A percentile compares a stretch with the other conserved stretches of the same genome.
phyloP scores from a whole-genome alignment of 2,888 invertebrate genomes.

The Nemotelus nigrinus region DNA sequence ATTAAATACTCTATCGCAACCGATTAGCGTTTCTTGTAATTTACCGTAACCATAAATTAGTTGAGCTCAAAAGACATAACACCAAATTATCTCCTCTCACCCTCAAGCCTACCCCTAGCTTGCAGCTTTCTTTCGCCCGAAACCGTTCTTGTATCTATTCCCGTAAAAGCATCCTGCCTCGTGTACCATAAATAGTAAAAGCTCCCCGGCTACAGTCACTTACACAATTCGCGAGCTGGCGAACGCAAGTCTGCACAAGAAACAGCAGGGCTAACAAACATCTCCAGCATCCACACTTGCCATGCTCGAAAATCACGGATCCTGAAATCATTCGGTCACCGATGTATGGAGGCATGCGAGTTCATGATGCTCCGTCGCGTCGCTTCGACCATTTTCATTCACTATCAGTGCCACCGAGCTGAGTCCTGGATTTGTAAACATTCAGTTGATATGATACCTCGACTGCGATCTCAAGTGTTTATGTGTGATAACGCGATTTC shows the following conservation, averaged over 20 bases:
- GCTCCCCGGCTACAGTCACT: constrained; percentile 28
- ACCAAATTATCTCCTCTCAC: too few species aligned
- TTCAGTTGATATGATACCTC: constrained; percentile 31
- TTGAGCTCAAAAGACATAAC: too few species aligned
- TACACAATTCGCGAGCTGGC: constrained; percentile 10
- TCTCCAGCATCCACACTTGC: constrained; percentile 1
- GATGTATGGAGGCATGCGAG: background rate
- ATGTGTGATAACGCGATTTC: constrained; percentile 7
- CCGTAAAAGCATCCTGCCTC: background rate
- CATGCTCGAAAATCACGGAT: constrained; percentile 17
- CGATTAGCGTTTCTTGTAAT: too few species aligned
- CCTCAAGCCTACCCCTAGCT: too few species aligned
- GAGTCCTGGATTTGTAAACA: constrained; percentile 40
- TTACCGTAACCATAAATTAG: too few species aligned
- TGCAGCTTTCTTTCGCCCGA: too few species aligned
- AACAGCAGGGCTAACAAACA: background rate
- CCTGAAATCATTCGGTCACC: background rate
- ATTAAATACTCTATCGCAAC: too few species aligned
- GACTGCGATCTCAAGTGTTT: constrained; percentile 6
- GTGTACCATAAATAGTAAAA: constrained; percentile 22
- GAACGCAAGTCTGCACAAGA: background rate
- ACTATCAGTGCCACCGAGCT: constrained; percentile 7
- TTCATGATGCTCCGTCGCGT: background rate
- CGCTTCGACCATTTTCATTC: constrained; percentile 11
- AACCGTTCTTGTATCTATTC: background rate